Percentiles rank a stretch among this genome's conserved stretches.
Evolutionary conservation across 2,888 invertebrate genomes (phyloP).

Genomic region (Oligia strigilis): DNA sequence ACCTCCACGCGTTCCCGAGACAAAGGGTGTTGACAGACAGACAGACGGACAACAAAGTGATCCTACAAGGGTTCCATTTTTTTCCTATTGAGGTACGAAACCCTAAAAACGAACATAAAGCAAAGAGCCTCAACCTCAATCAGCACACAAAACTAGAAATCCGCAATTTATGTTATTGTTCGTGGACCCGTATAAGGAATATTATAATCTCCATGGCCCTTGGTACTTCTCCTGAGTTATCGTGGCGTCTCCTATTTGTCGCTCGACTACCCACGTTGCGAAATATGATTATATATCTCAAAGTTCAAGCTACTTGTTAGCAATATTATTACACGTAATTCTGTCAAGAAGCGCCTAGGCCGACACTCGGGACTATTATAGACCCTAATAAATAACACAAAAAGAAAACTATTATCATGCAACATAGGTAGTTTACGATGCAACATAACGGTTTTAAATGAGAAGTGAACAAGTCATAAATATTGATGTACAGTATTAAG

Average conservation of each 20-base stretch:
- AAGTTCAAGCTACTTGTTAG: slow-evolving; percentile 52
- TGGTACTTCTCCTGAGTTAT: slow-evolving; percentile 36
- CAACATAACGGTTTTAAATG: slow-evolving; percentile 18
- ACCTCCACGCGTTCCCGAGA: no score
- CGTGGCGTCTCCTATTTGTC: slow-evolving; percentile 45
- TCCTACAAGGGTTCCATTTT: no score
- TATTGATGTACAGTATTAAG: slow-evolving; percentile 29
- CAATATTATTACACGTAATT: slow-evolving; percentile 57
- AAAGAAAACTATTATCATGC: slow-evolving; percentile 32
- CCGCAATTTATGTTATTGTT: slow-evolving; percentile 55
- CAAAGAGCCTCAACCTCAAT: slow-evolving; percentile 34
- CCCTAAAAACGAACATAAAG: slow-evolving; percentile 12
- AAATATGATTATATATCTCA: slow-evolving; percentile 46
- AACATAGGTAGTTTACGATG: slow-evolving; percentile 25
- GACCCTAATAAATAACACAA: slow-evolving; percentile 36
- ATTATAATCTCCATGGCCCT: slow-evolving; percentile 42
- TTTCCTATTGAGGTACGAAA: no score
- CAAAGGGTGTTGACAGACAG: no score
- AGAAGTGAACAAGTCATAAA: slow-evolving; percentile 40
- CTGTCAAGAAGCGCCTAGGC: slow-evolving; percentile 37
- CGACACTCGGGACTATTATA: slow-evolving; percentile 18
- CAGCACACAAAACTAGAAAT: slow-evolving; percentile 48
- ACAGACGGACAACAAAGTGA: no score
- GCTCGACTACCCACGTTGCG: slow-evolving; percentile 46
- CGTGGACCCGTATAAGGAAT: slow-evolving; percentile 42